Conservation (phyloP, 2,113 vertebrate species). For the Dermatemys mawii region DNA sequence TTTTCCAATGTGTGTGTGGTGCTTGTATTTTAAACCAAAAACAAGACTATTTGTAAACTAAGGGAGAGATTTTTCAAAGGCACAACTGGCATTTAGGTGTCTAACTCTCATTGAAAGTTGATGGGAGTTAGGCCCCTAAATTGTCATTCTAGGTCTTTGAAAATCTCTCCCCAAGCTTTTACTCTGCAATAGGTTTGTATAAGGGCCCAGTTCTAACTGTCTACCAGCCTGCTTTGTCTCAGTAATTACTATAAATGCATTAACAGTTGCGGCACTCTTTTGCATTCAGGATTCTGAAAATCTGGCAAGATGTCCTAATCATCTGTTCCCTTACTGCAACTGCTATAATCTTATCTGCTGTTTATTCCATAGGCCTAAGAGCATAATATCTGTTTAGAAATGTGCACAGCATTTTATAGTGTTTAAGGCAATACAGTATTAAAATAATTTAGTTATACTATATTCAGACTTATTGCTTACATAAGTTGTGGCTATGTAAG, state of each 20-base stretch:
- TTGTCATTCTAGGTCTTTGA: background rate
- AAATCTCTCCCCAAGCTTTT: background rate
- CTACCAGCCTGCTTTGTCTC: background rate
- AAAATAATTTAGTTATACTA: background rate
- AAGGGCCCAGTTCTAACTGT: background rate
- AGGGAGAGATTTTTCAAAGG: background rate
- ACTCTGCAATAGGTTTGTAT: background rate
- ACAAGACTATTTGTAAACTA: background rate
- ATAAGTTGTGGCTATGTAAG: background rate
- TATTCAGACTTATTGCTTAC: background rate
- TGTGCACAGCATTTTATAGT: background rate
- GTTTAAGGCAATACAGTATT: background rate
- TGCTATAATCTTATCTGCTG: background rate
- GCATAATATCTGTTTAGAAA: background rate
- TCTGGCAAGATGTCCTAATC: background rate
- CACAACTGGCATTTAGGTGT: background rate
- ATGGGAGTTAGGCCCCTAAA: background rate
- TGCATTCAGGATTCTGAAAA: background rate
- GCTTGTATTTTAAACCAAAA: background rate
- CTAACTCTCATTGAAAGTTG: background rate
- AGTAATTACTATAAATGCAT: background rate
- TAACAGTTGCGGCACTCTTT: background rate
- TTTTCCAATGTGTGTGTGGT: background rate
- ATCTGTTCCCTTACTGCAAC: background rate
- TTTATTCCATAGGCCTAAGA: background rate